phyloP scores from a whole-genome alignment of 2,797 vertebrate species.

The Atherinosoma microstoma region DNA sequence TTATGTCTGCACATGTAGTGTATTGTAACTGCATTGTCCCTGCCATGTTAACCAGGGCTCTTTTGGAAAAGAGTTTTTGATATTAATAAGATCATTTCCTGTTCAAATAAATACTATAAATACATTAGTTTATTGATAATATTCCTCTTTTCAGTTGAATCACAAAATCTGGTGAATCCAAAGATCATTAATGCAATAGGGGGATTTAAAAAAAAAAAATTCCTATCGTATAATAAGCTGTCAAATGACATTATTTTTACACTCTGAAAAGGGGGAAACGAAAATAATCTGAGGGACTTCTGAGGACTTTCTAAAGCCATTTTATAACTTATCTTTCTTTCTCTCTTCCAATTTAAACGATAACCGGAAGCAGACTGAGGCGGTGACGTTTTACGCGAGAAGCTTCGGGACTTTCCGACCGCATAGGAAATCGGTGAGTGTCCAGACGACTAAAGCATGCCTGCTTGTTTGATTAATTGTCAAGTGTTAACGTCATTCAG shows the following conservation, averaged over 20 bases:
- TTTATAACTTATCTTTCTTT: not conserved
- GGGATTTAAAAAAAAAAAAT: too few relatives aligned
- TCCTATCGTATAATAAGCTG: too few relatives aligned
- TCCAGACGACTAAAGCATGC: too few relatives aligned
- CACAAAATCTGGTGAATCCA: not conserved
- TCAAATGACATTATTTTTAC: not conserved
- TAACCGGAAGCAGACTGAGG: not conserved
- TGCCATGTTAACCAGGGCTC: too few relatives aligned
- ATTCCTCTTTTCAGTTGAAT: not conserved
- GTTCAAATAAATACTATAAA: not conserved
- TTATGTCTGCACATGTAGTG: too few relatives aligned
- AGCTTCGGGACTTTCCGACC: conserved; percentile 27
- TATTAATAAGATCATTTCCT: too few relatives aligned
- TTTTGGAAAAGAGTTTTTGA: too few relatives aligned
- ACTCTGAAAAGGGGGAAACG: too few relatives aligned
- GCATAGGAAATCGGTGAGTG: not conserved
- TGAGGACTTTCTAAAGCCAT: not conserved
- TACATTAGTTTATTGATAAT: not conserved
- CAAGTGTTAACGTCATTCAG: not conserved
- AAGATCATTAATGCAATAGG: not conserved
- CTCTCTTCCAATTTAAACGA: not conserved
- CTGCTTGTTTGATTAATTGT: not conserved
- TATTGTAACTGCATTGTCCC: too few relatives aligned
- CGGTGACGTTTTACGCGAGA: not conserved
- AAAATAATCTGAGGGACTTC: not conserved